Percentiles rank a stretch among this genome's conserved stretches.
Conservation (phyloP, 2,888 invertebrate genomes). For the Eudemis profundana region DNA sequence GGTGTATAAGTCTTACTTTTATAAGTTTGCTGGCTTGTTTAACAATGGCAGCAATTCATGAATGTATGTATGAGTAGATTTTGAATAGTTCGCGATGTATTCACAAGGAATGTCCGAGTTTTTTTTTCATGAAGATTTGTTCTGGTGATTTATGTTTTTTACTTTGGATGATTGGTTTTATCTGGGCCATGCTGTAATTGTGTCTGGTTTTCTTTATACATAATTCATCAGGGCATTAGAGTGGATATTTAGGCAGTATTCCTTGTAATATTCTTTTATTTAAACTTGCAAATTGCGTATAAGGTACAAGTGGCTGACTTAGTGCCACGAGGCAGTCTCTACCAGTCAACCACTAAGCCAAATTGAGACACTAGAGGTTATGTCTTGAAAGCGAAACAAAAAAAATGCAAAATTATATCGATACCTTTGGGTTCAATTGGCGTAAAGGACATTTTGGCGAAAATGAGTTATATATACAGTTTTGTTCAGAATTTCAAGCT, state of each 20-base stretch:
- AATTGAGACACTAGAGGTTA: no score
- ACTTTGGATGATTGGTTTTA: conserved; percentile 44
- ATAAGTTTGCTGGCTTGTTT: conserved; percentile 42
- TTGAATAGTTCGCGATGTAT: conserved; percentile 49
- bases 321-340: no score
- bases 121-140: conserved; percentile 50
- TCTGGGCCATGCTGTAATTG: conserved; percentile 35
- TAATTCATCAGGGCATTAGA: conserved; percentile 31
- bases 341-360: no score
- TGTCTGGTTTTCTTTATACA: conserved; percentile 28
- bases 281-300: no score
- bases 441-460: no score
- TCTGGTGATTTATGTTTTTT: conserved; percentile 49
- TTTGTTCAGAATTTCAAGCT: no score
- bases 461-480: no score
- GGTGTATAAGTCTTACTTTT: neutral
- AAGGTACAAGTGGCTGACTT: no score
- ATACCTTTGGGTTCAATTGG: no score
- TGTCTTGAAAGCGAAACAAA: no score
- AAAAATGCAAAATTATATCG: no score
- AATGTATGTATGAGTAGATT: conserved; percentile 53
- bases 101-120: conserved; percentile 45
- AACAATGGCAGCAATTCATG: conserved; percentile 53
- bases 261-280: no score
- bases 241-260: neutral